phyloP scores from a whole-genome alignment of 2,888 invertebrate genomes.

The Tanypteryx hageni region DNA sequence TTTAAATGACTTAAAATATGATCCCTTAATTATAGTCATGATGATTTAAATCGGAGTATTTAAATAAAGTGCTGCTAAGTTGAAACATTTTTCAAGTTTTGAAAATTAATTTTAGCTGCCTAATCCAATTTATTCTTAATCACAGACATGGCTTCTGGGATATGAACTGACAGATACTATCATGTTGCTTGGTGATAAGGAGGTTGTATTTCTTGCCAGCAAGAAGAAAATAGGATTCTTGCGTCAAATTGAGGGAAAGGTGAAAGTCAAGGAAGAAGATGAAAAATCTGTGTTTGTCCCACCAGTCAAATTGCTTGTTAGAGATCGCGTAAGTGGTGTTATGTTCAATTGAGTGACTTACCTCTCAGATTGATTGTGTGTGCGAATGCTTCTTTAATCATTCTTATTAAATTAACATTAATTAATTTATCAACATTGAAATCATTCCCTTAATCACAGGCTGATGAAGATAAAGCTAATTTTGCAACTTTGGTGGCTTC shows the following conservation, averaged over 20 bases:
- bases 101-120: slow-evolving; percentile 39
- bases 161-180: slow-evolving; percentile 98
- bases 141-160: slow-evolving; percentile 95
- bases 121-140: slow-evolving; percentile 65
- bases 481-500: slow-evolving; percentile 84
- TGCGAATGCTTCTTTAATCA: neutral
- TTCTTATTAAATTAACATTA: neutral
- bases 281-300: slow-evolving; percentile 78
- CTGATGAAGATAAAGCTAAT: slow-evolving; percentile 93
- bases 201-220: slow-evolving; percentile 93
- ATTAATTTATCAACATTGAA: neutral
- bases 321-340: slow-evolving; percentile 87
- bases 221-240: slow-evolving; percentile 99
- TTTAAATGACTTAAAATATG: no score
- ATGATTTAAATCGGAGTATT: no score
- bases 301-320: slow-evolving; percentile 88
- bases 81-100: neutral
- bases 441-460: slow-evolving; percentile 75
- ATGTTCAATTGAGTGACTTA: neutral
- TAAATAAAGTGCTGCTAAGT: no score
- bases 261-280: slow-evolving; percentile 86
- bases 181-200: slow-evolving; percentile 91
- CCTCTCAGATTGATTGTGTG: neutral
- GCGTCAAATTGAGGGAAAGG: slow-evolving; percentile 87
- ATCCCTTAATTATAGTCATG: no score